phyloP scores from a whole-genome alignment of 2,888 invertebrate species.

The Antheraea assamensis region DNA sequence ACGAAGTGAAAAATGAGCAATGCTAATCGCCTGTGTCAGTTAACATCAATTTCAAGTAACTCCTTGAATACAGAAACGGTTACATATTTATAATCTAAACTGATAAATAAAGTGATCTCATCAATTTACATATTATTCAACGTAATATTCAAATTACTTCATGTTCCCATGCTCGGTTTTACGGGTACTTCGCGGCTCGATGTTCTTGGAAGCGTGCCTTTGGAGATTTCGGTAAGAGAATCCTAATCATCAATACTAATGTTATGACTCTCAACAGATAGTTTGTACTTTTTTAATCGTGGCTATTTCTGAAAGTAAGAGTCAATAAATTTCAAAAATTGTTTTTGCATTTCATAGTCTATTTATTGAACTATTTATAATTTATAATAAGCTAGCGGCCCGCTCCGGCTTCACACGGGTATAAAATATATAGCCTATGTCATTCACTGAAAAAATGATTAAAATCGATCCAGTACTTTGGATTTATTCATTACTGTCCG shows the following conservation, averaged over 20 bases:
- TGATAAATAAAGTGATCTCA: conserved; percentile 28
- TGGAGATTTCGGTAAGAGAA: conserved; percentile 22
- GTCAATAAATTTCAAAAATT: too few relatives aligned
- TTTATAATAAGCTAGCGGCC: too few relatives aligned
- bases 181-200: conserved; percentile 12
- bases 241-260: neutral
- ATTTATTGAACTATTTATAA: too few relatives aligned
- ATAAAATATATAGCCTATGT: too few relatives aligned
- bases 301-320: too few relatives aligned
- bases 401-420: too few relatives aligned
- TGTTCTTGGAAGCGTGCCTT: conserved; percentile 27
- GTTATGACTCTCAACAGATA: too few relatives aligned
- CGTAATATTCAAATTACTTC: conserved; percentile 27
- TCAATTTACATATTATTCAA: conserved; percentile 26
- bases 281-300: too few relatives aligned
- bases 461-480: too few relatives aligned
- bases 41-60: conserved; percentile 21
- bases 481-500: too few relatives aligned
- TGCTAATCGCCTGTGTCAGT: conserved; percentile 10
- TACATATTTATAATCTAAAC: conserved; percentile 14
- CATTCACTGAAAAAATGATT: too few relatives aligned
- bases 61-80: conserved; percentile 19
- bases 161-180: conserved; percentile 23
- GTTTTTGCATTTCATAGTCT: too few relatives aligned
- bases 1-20: neutral